phyloP scores from a whole-genome alignment of 2,113 vertebrate genomes.

The Nothobranchius furzeri region DNA sequence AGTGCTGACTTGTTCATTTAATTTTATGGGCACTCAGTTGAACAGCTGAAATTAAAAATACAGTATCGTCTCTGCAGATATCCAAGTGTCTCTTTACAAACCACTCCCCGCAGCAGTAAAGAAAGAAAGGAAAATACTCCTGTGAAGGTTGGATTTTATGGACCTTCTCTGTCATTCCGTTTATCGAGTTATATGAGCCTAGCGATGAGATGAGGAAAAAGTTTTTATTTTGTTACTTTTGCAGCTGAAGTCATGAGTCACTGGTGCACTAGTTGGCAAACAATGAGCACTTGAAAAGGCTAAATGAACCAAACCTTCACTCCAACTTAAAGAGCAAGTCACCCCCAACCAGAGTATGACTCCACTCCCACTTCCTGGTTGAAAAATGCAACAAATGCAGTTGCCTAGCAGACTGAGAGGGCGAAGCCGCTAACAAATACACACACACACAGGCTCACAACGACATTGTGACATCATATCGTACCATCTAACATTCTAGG shows the following conservation, averaged over 20 bases:
- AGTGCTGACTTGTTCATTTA: constrained; percentile 52
- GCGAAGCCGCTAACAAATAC: too few species aligned
- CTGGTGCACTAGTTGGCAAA: constrained; percentile 25
- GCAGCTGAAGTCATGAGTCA: constrained; percentile 22
- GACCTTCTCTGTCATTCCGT: constrained; percentile 22
- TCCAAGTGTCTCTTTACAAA: constrained; percentile 41
- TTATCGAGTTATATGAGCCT: constrained; percentile 21
- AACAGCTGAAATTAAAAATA: constrained; percentile 63
- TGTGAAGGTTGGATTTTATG: constrained; percentile 60
- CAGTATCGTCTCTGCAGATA: constrained; percentile 36
- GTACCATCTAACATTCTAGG: too few species aligned
- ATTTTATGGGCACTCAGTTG: constrained; percentile 60
- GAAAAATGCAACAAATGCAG: too few species aligned
- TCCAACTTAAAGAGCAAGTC: too few species aligned
- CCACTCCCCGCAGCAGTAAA: constrained; percentile 48
- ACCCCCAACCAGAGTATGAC: too few species aligned
- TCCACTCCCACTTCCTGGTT: too few species aligned
- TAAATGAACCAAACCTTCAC: neutral
- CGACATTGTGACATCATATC: too few species aligned
- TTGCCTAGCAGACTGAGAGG: too few species aligned
- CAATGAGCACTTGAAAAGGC: neutral
- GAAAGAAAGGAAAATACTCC: constrained; percentile 24
- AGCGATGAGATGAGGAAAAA: constrained; percentile 8
- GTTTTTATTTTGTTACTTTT: constrained; percentile 1
- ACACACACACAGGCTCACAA: too few species aligned